Evolutionary conservation across 2,888 invertebrate species (phyloP).

Genomic region (Mantis religiosa): DNA sequence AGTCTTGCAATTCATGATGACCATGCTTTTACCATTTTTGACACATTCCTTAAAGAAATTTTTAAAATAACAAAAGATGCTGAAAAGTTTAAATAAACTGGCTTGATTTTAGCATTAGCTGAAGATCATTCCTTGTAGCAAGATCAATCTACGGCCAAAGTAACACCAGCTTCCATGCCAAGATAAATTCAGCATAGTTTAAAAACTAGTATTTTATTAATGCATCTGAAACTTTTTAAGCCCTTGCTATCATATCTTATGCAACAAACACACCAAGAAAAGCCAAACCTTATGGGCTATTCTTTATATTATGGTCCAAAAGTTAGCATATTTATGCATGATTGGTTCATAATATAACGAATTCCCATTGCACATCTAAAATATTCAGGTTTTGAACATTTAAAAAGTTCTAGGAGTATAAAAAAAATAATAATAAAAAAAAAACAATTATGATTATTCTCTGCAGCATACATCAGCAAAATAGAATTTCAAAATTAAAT

Average conservation of each 20-base stretch:
- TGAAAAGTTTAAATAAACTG: too few relatives aligned
- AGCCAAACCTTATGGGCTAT: neutral
- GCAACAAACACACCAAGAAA: neutral
- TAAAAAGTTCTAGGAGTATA: too few relatives aligned
- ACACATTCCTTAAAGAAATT: too few relatives aligned
- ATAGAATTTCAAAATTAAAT: too few relatives aligned
- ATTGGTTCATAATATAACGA: neutral
- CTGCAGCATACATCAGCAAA: too few relatives aligned
- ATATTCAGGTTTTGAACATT: neutral
- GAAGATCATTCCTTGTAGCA: neutral
- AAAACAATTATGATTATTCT: too few relatives aligned
- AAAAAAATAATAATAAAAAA: too few relatives aligned
- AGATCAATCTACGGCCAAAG: neutral
- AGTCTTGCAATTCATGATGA: too few relatives aligned
- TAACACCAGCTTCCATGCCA: neutral
- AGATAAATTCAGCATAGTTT: neutral
- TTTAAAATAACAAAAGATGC: too few relatives aligned
- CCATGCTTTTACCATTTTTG: too few relatives aligned
- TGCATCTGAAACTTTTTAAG: neutral
- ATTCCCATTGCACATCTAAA: neutral
- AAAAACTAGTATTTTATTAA: neutral
- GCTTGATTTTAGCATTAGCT: too few relatives aligned
- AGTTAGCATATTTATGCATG: neutral
- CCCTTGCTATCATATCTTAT: neutral
- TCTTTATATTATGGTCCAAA: neutral